Evolutionary conservation across 2,797 vertebrate species (phyloP).

Genomic region (Diplodus puntazzo): DNA sequence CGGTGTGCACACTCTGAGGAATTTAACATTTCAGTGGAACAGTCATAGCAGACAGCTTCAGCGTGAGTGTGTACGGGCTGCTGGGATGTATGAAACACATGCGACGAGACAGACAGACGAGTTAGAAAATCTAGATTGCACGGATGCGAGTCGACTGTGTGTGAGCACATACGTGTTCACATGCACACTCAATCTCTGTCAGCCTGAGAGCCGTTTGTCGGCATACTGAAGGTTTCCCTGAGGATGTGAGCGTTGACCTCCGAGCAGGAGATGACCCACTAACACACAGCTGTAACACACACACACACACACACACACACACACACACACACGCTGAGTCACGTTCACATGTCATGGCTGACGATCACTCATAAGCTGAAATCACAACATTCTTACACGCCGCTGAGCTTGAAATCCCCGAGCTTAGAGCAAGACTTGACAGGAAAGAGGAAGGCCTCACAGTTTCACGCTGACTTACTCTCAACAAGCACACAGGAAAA

Average conservation of each 20-base stretch:
- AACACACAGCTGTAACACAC: constrained; percentile 29
- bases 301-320: constrained; percentile 13
- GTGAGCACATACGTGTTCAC: constrained; percentile 1
- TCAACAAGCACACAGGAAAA: background rate
- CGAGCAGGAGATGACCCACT: constrained; percentile 45
- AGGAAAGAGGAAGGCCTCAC: constrained; percentile 26
- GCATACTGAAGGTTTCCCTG: constrained; percentile 15
- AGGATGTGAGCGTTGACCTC: constrained; percentile 16
- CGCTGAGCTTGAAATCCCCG: constrained; percentile 22
- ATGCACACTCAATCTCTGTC: constrained; percentile 4
- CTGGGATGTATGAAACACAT: constrained; percentile 1
- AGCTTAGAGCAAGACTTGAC: constrained; percentile 39
- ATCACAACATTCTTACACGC: constrained; percentile 26
- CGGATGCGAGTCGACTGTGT: background rate
- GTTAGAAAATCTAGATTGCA: background rate
- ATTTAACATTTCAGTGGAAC: constrained; percentile 55
- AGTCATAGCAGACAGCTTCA: constrained; percentile 11
- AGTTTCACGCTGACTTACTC: constrained; percentile 15
- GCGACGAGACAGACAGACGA: constrained; percentile 22
- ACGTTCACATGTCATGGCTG: constrained; percentile 39
- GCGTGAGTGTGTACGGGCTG: constrained; percentile 14
- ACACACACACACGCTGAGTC: constrained; percentile 9
- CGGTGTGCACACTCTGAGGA: constrained; percentile 32
- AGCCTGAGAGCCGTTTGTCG: constrained; percentile 28
- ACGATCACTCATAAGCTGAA: constrained; percentile 39